Conservation (phyloP, 2,888 invertebrate species). For the Cantharis rustica region DNA sequence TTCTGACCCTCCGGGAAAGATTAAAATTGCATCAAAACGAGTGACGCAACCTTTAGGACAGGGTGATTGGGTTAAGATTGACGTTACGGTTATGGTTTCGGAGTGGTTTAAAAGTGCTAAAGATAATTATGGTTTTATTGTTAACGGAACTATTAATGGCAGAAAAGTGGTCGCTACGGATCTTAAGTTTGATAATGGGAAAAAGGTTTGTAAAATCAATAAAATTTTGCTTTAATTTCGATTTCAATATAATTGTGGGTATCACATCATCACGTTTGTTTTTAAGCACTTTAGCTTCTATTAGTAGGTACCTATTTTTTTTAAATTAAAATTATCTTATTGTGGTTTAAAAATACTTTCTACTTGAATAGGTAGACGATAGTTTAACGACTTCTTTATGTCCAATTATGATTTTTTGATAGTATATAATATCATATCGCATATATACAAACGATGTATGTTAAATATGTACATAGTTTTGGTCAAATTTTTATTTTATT, state of each 20-base stretch:
- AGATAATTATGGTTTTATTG: constrained; percentile 76
- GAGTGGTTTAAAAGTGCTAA: constrained; percentile 78
- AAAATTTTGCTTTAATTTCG: background rate
- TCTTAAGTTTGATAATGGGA: constrained; percentile 61
- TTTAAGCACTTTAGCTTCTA: background rate
- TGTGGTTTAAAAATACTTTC: background rate
- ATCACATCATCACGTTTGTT: background rate
- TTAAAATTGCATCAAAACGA: constrained; percentile 52
- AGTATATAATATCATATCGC: no score
- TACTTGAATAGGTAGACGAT: background rate
- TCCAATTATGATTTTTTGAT: background rate
- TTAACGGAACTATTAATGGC: constrained; percentile 70
- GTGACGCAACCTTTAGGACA: constrained; percentile 61
- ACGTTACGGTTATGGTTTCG: constrained; percentile 74
- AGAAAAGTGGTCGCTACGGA: constrained; percentile 68
- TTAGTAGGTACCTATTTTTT: background rate
- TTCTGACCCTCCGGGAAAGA: constrained; percentile 45
- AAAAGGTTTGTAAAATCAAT: constrained; percentile 44
- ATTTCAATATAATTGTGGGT: background rate
- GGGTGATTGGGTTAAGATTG: constrained; percentile 76
- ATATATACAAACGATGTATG: no score
- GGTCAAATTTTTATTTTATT: no score
- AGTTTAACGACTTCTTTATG: background rate
- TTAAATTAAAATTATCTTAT: background rate
- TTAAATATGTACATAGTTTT: background rate